A percentile compares a stretch with the other conserved stretches of the same genome.
These are phyloP conservation scores for Polydrusus pterygomalis DNA, from an alignment of 2,888 invertebrate genomes.

Conservation along the genomic window DNA sequence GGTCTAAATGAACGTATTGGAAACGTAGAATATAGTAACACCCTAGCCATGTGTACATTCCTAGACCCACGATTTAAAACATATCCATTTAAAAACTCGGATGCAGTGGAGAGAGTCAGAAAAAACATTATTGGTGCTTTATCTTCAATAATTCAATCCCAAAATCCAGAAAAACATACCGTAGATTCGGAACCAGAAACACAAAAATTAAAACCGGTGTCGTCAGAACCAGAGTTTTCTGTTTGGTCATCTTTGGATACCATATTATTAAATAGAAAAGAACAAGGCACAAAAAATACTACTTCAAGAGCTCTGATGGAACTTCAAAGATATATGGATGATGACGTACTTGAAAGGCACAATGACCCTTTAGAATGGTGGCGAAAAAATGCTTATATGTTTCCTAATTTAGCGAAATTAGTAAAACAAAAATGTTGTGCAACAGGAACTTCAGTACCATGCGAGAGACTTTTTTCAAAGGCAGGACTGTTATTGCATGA, in stretches of 20 bases:
- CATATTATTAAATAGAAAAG: constrained; percentile 2
- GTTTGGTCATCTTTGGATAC: constrained; percentile 28
- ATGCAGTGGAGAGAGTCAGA: constrained; percentile 35
- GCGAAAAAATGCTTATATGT: no score
- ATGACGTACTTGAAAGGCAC: no score
- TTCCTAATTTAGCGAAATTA: no score
- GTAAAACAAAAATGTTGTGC: no score
- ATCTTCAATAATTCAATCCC: background rate
- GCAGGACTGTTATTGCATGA: no score
- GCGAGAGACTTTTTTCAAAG: no score
- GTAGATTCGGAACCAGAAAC: constrained; percentile 2
- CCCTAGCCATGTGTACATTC: constrained; percentile 51
- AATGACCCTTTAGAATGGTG: no score
- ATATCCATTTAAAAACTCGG: constrained; percentile 43
- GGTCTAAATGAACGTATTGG: constrained; percentile 29
- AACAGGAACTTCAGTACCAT: no score
- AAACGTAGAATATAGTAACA: constrained; percentile 53
- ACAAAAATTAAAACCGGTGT: background rate
- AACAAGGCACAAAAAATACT: constrained; percentile 41
- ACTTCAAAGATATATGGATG: constrained; percentile 53
- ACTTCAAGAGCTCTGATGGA: constrained; percentile 29
- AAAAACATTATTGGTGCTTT: background rate
- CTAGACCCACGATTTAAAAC: constrained; percentile 52
- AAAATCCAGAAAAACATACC: background rate
- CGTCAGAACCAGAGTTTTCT: constrained; percentile 11